Evolutionary conservation across 2,888 invertebrate species (phyloP), one percentile per base, ranked within the genome.

Genomic region (Fragum whitleyi): DNA sequence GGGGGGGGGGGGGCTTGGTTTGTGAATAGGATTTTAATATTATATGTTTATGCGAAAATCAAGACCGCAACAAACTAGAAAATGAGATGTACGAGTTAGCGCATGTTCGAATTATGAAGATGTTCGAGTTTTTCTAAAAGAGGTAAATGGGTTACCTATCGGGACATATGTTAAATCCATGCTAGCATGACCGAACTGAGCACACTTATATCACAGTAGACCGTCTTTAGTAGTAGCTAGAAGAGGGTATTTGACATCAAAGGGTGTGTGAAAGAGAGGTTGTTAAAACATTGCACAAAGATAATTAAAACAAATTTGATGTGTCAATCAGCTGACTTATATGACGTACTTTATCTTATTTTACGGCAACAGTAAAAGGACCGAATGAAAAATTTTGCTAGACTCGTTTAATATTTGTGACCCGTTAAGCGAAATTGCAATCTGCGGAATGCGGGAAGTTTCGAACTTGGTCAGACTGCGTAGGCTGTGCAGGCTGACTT

Each of bases 151-250:
- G 9, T 67, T 78, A 78, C 77, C 77, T 73, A 78, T 78, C 21
- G 77, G 67, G 29, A 73, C 68, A 62, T 73, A 78, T 16, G 77
- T 78, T 73, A 78, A 61, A 68, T 78, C 77, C 77, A 78, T 78
- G 26, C n/a, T n/a, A n/a, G 59, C 61, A 26, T 47, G 47, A 47
- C 47, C 47, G 3, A 47, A n/a, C 47, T 47, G 47, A 19, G 47
- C 16, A 47, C 47, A n/a, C 47, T 5, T 21, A 7, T 28, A 57
- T 57, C 57, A 57, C 11, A 1, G 21, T 7, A 57, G 5, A 57
- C 57, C 2, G 57, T 57, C 11, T 21, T 9, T 26, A 47, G 47
- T n/a, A 14, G 19, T 47, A 9, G 61, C 6, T 29, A n/a, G 6
- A 28, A 61, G 61, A 61, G 7, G n/a, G 28, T 61, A 14, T 26